Base-by-base conservation (phyloP, 2,888 invertebrate species). In the Noctua janthina region DNA sequence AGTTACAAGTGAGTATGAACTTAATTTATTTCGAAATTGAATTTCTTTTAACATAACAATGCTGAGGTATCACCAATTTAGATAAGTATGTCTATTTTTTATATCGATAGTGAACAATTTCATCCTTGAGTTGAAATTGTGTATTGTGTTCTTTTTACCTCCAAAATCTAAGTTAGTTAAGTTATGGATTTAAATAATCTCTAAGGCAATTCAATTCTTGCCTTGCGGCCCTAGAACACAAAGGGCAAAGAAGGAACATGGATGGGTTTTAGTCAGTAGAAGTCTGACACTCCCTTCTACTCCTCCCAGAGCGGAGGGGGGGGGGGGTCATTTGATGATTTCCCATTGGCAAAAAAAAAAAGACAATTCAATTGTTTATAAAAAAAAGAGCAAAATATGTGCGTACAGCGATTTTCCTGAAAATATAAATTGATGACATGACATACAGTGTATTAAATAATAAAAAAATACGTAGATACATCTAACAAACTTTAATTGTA, bases 1-100 rank as follows among this genome's bases (percentile, higher is more conserved):
- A 76, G 43, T 78, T 64, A 51, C 46, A 51, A 62, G n/a, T 62
- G 6, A 29, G 5, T 10, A 39, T 29, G 15, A 67, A 56, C n/a
- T 67, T 77, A 64, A 74, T 77, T 74, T 35, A 43, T 64, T 71
- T 49, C 0, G 4, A n/a, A 64, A 73, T 78, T 35, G 35, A 2
- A 59, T 74, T 62, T 54, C 20, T 66, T 49, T 43, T n/a, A 8
- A 56, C n/a, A 66, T 15, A 56, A 49, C 15, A 51, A 54, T 71
- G 59, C 4, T 17, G 54, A 43, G n/a, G 17, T 20, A 39, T 11
- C 46, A 29, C 13, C 46, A 23, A 23, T 39, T 51, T 70, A 1
- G 51, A n/a, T 56, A 29, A 46, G 4, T 29, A n/a, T 20, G 3
- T 11, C 2, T 73, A 6, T n/a, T 59, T 51, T 73, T 59, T 6